Base-by-base conservation (phyloP, 2,113 vertebrate genomes). In the Cyphomyrus discorhynchus region DNA sequence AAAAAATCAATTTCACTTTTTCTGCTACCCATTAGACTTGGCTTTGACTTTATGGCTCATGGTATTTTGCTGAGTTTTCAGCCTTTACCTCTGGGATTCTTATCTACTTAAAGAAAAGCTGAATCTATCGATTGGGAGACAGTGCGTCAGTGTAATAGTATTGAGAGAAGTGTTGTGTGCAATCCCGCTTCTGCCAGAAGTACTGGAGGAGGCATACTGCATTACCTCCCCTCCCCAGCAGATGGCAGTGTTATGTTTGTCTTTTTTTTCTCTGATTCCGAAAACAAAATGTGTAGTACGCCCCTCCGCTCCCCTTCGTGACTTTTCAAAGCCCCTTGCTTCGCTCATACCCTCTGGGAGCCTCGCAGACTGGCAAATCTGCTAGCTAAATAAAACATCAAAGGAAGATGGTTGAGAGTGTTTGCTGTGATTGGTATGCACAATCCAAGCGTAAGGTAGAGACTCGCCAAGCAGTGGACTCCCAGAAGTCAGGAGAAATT, bases 191-290 rank as follows among this genome's bases (percentile, higher is more conserved):
- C 66, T n/a, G 46, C 58, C 21, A 66, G 19, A 56, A 49, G 70
- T 62, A 13, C 27, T 11, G 15, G 49, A 27, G 10, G 47, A 86
- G 46, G 19, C 24, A 11, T 42, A 31, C 11, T 82, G 11, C 35
- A 27, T 49, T 88, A 85, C 89, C 35, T 89, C 3, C 19, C 88
- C 24, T 58, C 86, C 89, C 92, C 94, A 93, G 92, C 90, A 94
- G 93, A 88, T 93, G 92, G 88, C 92, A 90, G 84, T 92, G 62
- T 74, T 88, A 90, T 70, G 42, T 89, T 56, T 49, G 19, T 0
- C 19, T 70, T n/a, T 31, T 45, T 3, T 70, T 31, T 50, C 83
- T 35, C 50, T 15, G 56, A 83, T 35, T 49, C 50, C 21, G 11
- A 45, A 52, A 53, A 80, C 50, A 88, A 87, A 86, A 86, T 53